These are phyloP conservation scores for Steromphala cineraria DNA, from an alignment of 2,888 invertebrate genomes.

Conservation along the genomic window DNA sequence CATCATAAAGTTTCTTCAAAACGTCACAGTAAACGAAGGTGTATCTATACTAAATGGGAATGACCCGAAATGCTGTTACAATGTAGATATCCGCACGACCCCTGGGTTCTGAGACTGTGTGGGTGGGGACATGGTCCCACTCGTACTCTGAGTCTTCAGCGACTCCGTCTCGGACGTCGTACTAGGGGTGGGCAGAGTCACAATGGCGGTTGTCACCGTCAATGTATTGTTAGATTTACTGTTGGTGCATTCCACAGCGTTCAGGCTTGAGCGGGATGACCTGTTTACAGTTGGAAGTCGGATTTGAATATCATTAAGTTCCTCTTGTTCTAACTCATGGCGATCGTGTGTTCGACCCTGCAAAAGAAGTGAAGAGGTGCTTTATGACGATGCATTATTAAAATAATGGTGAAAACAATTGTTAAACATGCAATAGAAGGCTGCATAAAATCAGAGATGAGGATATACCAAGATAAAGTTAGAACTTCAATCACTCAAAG, in stretches of 20 bases:
- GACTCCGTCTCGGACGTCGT: constrained; percentile 67
- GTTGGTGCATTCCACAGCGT: constrained; percentile 44
- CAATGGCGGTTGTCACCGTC: constrained; percentile 67
- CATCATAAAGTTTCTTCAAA: not conserved
- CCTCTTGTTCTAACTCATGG: constrained; percentile 59
- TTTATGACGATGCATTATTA: no score
- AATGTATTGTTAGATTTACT: constrained; percentile 62
- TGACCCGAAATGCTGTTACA: constrained; percentile 42
- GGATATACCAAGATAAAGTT: no score
- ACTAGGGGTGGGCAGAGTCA: constrained; percentile 63
- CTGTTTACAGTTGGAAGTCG: constrained; percentile 62
- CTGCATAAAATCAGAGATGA: no score
- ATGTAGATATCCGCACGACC: constrained; percentile 66
- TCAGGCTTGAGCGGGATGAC: constrained; percentile 64
- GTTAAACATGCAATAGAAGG: no score
- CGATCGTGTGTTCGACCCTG: constrained; percentile 34
- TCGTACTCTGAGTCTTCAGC: constrained; percentile 58
- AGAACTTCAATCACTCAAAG: no score
- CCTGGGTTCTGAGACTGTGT: constrained; percentile 45
- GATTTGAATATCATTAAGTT: constrained; percentile 70
- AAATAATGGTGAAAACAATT: no score
- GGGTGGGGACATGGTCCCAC: constrained; percentile 53
- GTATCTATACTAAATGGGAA: not conserved
- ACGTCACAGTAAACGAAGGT: not conserved
- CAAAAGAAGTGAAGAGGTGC: constrained; percentile 12